Evolutionary conservation across 2,888 invertebrate species (phyloP), one percentile per base, ranked within the genome.

Genomic region (Drosophila merina): DNA sequence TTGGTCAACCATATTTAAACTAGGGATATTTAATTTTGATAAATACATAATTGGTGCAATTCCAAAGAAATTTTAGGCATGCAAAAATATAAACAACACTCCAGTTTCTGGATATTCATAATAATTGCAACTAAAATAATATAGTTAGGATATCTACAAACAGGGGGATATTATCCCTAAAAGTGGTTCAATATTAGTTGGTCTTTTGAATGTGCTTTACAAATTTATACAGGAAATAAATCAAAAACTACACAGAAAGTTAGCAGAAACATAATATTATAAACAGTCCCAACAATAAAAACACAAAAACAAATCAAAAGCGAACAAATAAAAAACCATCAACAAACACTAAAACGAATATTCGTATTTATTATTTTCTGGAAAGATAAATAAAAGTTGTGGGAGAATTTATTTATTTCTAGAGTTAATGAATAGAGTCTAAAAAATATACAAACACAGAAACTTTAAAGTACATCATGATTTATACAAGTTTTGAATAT

Each of bases 401-500:
- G 14, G 14, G 44, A 25, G 33, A 38, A 57, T 48, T 52, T 36
- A 12, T 58, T 70, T 81, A 44, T 47, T 63, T 38, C 49, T 54
- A 52, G 26, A 50, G 58, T 50, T 52, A 62, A 66, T 60, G 64
- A 55, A 49, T 33, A 72, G 10, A 31, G 30, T 48, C 49, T 56
- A 56, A 38, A 56, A 31, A 50, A 10, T 50, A 50, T 66, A 66
- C 48, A 54, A 49, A 60, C 14, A 51, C 44, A 44, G 42, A 30
- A 12, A n/a, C 57, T 42, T 62, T 28, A n/a, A 57, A 44, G 60
- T 55, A 62, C 56, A 70, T 30, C 28, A 30, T 48, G 54, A 31
- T 70, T 57, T 69, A 70, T 57, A 66, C 57, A 70, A 52, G 42
- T 3, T 4, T 56, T 20, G 30, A 71, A 71, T 71, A 60, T 69